Conservation (phyloP, 1,140 invertebrate species). For the Drosophila carrolli region DNA sequence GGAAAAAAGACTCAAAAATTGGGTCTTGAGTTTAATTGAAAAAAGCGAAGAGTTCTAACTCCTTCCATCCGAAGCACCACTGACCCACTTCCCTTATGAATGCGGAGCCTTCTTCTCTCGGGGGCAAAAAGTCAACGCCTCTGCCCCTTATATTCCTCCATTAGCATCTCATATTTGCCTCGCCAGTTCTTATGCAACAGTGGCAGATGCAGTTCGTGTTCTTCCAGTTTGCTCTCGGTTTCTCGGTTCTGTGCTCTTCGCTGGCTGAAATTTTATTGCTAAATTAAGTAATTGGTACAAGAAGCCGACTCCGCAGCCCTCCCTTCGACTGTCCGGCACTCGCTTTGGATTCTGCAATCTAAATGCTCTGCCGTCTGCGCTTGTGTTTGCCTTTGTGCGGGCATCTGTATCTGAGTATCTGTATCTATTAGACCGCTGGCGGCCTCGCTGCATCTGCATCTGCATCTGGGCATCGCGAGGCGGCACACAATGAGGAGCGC, state of each 20-base stretch:
- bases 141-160: constrained; percentile 1
- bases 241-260: constrained; percentile 34
- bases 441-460: constrained; percentile 28
- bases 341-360: constrained; percentile 67
- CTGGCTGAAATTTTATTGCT: constrained; percentile 68
- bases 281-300: constrained; percentile 79
- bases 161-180: constrained; percentile 23
- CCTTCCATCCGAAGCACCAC: constrained; percentile 15
- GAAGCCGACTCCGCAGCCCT: constrained; percentile 21
- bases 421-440: constrained; percentile 60
- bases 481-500: constrained; percentile 47
- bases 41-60: not conserved
- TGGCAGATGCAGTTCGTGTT: constrained; percentile 50
- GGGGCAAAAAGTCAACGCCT: constrained; percentile 35
- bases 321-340: constrained; percentile 1
- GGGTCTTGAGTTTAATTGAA: not conserved
- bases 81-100: constrained; percentile 64
- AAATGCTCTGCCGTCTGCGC: constrained; percentile 38
- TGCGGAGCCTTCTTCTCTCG: constrained; percentile 38
- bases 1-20: no score
- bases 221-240: constrained; percentile 2
- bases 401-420: constrained; percentile 32
- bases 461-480: constrained; percentile 49
- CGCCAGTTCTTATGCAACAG: constrained; percentile 65
- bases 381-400: constrained; percentile 50